Conservation (phyloP, 2,113 vertebrate genomes). For the Burhinus oedicnemus region DNA sequence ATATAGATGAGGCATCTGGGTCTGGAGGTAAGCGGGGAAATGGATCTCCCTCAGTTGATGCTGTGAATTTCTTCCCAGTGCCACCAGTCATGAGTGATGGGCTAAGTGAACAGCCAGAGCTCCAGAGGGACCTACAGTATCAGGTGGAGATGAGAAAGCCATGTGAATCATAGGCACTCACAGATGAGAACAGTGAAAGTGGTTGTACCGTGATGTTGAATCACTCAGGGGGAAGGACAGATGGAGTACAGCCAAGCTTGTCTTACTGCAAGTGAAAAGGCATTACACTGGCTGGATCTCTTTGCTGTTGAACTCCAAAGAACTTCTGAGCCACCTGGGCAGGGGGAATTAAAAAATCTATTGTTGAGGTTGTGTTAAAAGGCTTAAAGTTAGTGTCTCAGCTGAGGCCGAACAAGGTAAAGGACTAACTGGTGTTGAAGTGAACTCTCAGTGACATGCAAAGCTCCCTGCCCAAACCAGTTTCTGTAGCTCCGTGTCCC, state of each 20-base stretch:
- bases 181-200: slow-evolving; percentile 2
- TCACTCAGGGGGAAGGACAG: not conserved
- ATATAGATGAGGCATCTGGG: slow-evolving; percentile 81
- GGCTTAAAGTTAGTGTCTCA: not conserved
- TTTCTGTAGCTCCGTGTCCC: slow-evolving; percentile 21
- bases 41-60: not conserved
- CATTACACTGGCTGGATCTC: not conserved
- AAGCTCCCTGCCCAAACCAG: slow-evolving; percentile 48
- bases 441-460: slow-evolving; percentile 27
- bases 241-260: not conserved
- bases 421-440: not conserved
- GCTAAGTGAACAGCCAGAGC: not conserved
- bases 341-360: not conserved
- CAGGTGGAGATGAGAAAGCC: slow-evolving; percentile 12
- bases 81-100: not conserved
- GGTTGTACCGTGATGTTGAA: not conserved
- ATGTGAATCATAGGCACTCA: not conserved
- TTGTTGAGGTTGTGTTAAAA: not conserved
- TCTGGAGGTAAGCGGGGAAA: slow-evolving; percentile 81
- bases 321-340: not conserved
- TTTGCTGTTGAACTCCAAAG: not conserved
- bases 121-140: not conserved
- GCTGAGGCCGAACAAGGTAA: slow-evolving; percentile 19
- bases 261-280: not conserved
- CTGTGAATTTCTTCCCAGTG: not conserved